These are phyloP conservation scores for Drosophila pegasa DNA, from an alignment of 2,888 invertebrate genomes.

Conservation along the genomic window DNA sequence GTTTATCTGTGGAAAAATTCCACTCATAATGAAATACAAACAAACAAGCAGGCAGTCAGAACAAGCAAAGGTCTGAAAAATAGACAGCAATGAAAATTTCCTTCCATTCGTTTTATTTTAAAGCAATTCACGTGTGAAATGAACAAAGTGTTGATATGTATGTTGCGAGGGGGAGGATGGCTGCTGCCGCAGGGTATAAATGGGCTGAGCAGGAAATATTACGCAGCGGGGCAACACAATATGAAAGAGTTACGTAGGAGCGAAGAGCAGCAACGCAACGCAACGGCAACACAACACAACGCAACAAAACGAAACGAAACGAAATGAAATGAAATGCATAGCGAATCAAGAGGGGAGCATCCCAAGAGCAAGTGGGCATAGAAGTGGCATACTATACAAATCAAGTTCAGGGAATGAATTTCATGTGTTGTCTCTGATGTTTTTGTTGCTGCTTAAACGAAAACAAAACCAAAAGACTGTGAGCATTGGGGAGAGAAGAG, in stretches of 20 bases:
- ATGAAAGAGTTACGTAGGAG: slow-evolving; percentile 58
- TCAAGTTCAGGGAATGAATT: slow-evolving; percentile 68
- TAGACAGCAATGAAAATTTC: slow-evolving; percentile 55
- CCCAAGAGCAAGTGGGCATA: slow-evolving; percentile 3
- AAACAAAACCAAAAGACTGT: slow-evolving; percentile 1
- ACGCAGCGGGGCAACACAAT: slow-evolving; percentile 37
- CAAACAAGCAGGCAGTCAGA: slow-evolving; percentile 49
- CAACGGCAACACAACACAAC: too few relatives aligned
- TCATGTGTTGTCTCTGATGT: slow-evolving; percentile 34
- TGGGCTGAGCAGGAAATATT: slow-evolving; percentile 61
- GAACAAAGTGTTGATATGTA: slow-evolving; percentile 76
- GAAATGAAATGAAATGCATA: slow-evolving; percentile 18
- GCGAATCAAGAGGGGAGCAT: slow-evolving; percentile 13
- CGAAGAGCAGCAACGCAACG: slow-evolving; percentile 11
- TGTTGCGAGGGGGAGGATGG: slow-evolving; percentile 21
- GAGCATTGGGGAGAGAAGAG: slow-evolving; percentile 11
- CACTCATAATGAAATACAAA: slow-evolving; percentile 64
- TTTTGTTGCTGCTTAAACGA: slow-evolving; percentile 12
- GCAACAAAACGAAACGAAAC: too few relatives aligned
- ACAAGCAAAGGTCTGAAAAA: slow-evolving; percentile 50
- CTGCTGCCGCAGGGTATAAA: slow-evolving; percentile 30
- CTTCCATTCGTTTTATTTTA: slow-evolving; percentile 50
- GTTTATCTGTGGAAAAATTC: slow-evolving; percentile 51
- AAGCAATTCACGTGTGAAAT: slow-evolving; percentile 77
- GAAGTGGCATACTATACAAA: slow-evolving; percentile 46